A percentile compares a stretch with the other conserved stretches of the same genome.
Conservation (phyloP, 2,113 vertebrate species). For the Acanthisitta chloris region DNA sequence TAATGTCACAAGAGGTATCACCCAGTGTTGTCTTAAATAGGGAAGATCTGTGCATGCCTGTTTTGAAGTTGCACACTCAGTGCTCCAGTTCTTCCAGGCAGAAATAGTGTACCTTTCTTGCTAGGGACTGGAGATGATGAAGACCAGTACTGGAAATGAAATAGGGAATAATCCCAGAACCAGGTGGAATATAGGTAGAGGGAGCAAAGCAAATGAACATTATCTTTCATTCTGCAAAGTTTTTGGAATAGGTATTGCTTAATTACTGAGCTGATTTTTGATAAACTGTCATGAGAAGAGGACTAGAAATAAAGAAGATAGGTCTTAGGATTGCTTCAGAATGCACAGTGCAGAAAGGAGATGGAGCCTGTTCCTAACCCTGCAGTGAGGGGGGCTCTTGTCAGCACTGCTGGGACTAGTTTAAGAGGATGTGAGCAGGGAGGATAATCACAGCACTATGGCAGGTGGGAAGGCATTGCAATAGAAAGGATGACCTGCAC, state of each 20-base stretch:
- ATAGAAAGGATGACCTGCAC: not conserved
- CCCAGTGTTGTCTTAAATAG: not conserved
- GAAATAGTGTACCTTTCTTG: not conserved
- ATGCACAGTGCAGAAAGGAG: not conserved
- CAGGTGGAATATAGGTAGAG: not conserved
- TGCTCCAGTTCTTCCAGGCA: not conserved
- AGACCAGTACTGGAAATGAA: not conserved
- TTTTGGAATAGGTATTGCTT: not conserved
- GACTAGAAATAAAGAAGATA: not conserved
- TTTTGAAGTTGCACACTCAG: not conserved
- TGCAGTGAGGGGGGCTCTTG: not conserved
- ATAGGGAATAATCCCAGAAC: not conserved
- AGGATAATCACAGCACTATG: constrained; percentile 2
- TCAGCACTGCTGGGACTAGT: not conserved
- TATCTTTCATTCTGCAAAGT: not conserved
- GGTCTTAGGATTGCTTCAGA: not conserved
- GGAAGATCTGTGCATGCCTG: not conserved
- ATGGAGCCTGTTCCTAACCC: not conserved
- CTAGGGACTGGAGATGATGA: not conserved
- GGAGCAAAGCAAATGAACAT: not conserved
- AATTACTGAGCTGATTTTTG: not conserved
- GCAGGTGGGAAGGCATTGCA: not conserved
- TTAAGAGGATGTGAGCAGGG: not conserved
- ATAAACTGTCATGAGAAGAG: not conserved
- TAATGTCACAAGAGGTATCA: not conserved